Evolutionary conservation across 2,797 vertebrate species (phyloP).

Genomic region (Chelonia mydas): DNA sequence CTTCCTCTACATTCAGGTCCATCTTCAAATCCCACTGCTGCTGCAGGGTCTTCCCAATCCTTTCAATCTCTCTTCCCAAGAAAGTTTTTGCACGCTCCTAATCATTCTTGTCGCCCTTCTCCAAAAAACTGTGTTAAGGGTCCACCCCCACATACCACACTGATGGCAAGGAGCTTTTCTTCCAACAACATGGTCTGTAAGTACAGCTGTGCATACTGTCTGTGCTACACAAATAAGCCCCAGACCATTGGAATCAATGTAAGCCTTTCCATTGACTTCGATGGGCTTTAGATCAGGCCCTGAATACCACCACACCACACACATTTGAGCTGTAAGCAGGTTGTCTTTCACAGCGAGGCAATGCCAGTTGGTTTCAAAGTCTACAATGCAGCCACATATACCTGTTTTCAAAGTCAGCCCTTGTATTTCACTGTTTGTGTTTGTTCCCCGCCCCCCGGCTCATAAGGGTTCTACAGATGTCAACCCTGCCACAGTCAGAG

Average conservation of each 20-base stretch:
- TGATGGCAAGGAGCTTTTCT: conserved; percentile 20
- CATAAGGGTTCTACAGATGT: background rate
- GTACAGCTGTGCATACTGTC: background rate
- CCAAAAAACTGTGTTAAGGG: conserved; percentile 58
- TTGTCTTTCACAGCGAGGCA: background rate
- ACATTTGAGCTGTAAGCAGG: background rate
- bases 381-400: background rate
- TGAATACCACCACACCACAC: background rate
- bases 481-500: background rate
- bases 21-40: background rate
- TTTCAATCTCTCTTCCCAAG: background rate
- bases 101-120: conserved; percentile 18
- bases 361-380: background rate
- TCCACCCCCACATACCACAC: conserved; percentile 60
- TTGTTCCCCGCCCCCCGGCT: background rate
- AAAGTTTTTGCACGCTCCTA: conserved; percentile 69
- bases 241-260: background rate
- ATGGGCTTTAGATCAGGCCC: background rate
- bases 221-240: background rate
- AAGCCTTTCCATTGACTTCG: background rate
- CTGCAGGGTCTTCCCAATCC: accelerated
- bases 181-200: background rate
- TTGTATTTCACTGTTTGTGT: background rate
- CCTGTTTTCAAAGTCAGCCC: background rate
- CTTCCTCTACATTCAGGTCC: background rate